Base-by-base conservation (phyloP, 30 jellyfish, hydroid and myxozoan species). In the Calvadosia cruxmelitensis region DNA sequence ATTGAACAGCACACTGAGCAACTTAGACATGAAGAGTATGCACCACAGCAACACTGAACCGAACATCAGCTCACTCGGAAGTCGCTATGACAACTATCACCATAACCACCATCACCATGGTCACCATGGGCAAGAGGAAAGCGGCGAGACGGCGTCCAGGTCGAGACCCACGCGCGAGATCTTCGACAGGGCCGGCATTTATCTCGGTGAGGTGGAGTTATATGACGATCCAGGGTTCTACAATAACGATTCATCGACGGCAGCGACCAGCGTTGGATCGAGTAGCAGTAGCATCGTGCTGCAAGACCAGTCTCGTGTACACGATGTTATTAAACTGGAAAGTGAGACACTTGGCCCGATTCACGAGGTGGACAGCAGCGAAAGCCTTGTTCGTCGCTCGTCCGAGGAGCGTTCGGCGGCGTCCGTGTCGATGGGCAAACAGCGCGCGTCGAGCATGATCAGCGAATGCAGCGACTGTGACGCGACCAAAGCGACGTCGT, bases 181-280 rank as follows among this genome's bases (percentile, higher is more conserved):
- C 0, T 78, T 2, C 33, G 84, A 80, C 2, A 78, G 65, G 24
- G 90, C 81, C 25, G 92, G 95, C 29, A 84, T 84, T 3, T 84
- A 84, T 63, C 64, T 84, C 26, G 95, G 95, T 16, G 92, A 84
- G 34, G 92, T 66, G 57, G 86, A 64, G 15, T 73, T 72, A 42
- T 42, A 10, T 5, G 57, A 42, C 20, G 57, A 42, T 42, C 15
- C 10, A 5, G 20, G 15, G 10, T 10, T 5, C 15, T 42, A 5
- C 20, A 42, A 20, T 42, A 20, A 10, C 20, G 20, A 42, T 42
- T 10, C 10, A 5, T 42, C 57, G 20, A 42, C 57, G 10, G 20
- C 20, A 42, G 57, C 15, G 20, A 42, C 57, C 10, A 42, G 57
- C 20, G 20, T 42, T 42, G 57, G 20, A 42, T 42, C 57, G 20